A percentile compares a stretch with the other conserved stretches of the same genome.
Conservation (phyloP, 2,888 invertebrate genomes). For the Baccha elongata region DNA sequence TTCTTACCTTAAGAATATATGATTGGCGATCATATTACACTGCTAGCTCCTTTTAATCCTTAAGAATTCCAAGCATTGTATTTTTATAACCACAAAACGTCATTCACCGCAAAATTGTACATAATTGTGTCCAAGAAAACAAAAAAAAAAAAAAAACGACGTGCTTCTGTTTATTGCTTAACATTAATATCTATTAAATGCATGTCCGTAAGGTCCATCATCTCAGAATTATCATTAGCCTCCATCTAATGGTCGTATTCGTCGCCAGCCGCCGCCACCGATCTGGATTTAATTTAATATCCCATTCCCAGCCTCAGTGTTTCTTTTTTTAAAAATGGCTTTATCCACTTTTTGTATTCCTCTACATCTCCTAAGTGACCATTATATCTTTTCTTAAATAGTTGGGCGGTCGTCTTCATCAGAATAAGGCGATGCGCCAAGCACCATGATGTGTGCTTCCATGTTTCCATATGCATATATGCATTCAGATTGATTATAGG, state of each 20-base stretch:
- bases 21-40: no score
- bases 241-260: conserved; percentile 46
- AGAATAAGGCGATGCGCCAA: conserved; percentile 1
- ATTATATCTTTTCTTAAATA: conserved; percentile 59
- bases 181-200: conserved; percentile 70
- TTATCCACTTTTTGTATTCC: background rate
- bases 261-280: background rate
- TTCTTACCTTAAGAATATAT: no score
- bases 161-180: conserved; percentile 64
- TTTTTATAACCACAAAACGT: no score
- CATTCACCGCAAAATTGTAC: no score
- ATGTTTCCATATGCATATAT: conserved; percentile 10
- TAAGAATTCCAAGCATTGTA: no score
- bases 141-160: background rate
- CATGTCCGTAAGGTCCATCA: conserved; percentile 60
- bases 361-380: conserved; percentile 52
- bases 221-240: conserved; percentile 46
- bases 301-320: conserved; percentile 7
- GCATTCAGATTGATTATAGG: conserved; percentile 59
- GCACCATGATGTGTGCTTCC: conserved; percentile 49
- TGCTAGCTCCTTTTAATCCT: no score
- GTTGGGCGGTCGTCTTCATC: conserved; percentile 64
- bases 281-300: conserved; percentile 40
- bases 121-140: background rate
- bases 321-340: conserved; percentile 5